Base-by-base conservation (phyloP, 2,888 invertebrate species). In the Hypolimnas misippus region DNA sequence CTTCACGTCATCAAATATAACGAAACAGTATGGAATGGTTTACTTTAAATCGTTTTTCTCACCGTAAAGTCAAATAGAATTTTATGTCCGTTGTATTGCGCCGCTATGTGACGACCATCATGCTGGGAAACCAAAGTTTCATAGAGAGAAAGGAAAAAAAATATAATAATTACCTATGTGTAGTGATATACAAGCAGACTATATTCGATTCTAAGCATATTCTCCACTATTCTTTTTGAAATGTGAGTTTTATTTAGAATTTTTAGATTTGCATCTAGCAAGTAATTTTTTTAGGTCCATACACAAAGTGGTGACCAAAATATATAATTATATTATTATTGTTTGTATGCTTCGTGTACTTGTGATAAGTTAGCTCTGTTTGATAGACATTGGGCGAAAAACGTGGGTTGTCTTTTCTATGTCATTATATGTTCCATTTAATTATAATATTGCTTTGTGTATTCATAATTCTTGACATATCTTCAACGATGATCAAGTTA, bases 141-240 rank as follows among this genome's bases (percentile, higher is more conserved):
- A n/a, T n/a, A n/a, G n/a, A n/a, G n/a, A n/a, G n/a, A n/a, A n/a
- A 10, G 42, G 3, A 17, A 10, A 33, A 33, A 12, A 8, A 3
- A 42, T 19, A 42, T 17, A 42, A 17, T 31, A 42, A 58, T 63
- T 44, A 54, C 59, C 40, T 63, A 35, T 17, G n/a, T 33, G 21
- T 57, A 49, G 49, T 57, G 40, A 42, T 42, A 42, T 33, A 33
- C 12, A n/a, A 33, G 33, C 3, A 42, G 31, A 51, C 3, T 33
- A 16, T 57, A 54, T 35, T 55, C 42, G 50, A 42, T 63, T 55
- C 54, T 40, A 25, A 50, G 58, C 19, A 33, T 64, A 60, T 56
- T 44, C 44, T 54, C 46, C 31, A 44, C 51, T 61, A 19, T 42
- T 54, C 17, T 3, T 17, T 29, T 21, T 31, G 14, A 35, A 35